Conservation (phyloP, 30 jellyfish, hydroid and myxozoan genomes). For the Pelagia noctiluca region DNA sequence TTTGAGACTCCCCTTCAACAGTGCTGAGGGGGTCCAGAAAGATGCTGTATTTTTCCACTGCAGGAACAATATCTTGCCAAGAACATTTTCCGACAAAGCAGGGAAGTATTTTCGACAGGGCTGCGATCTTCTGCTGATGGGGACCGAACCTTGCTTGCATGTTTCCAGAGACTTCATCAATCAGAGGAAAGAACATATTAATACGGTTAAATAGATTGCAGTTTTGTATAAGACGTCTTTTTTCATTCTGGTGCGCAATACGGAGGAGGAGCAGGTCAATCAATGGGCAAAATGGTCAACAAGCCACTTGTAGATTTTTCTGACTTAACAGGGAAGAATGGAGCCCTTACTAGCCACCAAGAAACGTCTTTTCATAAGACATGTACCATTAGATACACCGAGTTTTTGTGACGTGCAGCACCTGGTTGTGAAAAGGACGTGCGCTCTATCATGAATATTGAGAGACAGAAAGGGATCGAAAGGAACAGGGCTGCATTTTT, state of each 20-base stretch:
- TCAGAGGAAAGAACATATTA: slow-evolving; percentile 6
- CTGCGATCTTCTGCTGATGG: slow-evolving; percentile 22
- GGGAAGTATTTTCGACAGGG: no score
- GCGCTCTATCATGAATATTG: slow-evolving; percentile 6
- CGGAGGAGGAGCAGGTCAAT: slow-evolving; percentile 34
- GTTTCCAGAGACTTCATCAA: slow-evolving; percentile 15
- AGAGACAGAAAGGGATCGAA: slow-evolving; percentile 28
- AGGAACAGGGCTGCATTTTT: neutral
- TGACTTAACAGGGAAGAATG: slow-evolving; percentile 35
- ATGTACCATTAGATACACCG: slow-evolving; percentile 1
- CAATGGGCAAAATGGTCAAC: slow-evolving; percentile 18
- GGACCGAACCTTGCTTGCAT: slow-evolving; percentile 28
- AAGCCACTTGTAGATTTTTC: slow-evolving; percentile 41
- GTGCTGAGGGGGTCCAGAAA: slow-evolving; percentile 14
- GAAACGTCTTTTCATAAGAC: slow-evolving; percentile 19
- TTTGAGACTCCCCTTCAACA: slow-evolving; percentile 15
- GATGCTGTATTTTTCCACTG: no score
- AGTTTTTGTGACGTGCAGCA: slow-evolving; percentile 2
- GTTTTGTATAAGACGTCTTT: no score
- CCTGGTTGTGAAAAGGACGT: slow-evolving; percentile 36
- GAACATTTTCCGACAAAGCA: no score
- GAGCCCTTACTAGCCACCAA: slow-evolving; percentile 43
- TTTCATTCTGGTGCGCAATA: slow-evolving; percentile 41
- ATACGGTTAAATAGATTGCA: no score
- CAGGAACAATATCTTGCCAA: no score